Conservation (phyloP, 1,140 invertebrate species). For the Drosophila navojoa region DNA sequence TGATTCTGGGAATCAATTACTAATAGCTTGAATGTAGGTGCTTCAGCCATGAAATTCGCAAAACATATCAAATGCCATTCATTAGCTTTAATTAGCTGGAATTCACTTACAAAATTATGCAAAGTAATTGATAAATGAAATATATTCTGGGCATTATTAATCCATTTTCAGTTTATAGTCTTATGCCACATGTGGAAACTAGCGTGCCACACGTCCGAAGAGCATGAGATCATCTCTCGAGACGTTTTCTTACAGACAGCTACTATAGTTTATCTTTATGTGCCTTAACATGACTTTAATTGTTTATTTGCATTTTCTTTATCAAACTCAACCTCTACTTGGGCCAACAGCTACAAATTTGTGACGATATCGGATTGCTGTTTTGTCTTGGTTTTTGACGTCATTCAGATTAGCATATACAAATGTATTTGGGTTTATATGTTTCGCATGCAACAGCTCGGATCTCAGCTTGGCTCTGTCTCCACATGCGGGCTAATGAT, state of each 20-base stretch:
- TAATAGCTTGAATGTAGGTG: no score
- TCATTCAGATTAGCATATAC: background rate
- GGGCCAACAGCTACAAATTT: conserved; percentile 14
- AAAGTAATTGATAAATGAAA: conserved; percentile 1
- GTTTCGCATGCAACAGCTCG: conserved; percentile 48
- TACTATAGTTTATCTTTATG: background rate
- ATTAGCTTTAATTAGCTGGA: no score
- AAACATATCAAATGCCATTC: no score
- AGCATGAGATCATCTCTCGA: background rate
- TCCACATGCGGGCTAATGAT: conserved; percentile 34
- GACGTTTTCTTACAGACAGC: background rate
- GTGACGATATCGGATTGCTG: conserved; percentile 51
- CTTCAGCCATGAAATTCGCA: no score
- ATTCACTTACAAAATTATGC: background rate
- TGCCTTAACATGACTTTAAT: conserved; percentile 17
- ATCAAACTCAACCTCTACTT: background rate
- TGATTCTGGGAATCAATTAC: no score
- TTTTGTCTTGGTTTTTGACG: conserved; percentile 20
- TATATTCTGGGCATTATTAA: no score
- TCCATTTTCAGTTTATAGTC: background rate
- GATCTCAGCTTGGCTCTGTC: conserved; percentile 20
- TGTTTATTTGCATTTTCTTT: conserved; percentile 19
- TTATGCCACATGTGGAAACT: background rate
- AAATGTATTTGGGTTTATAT: background rate
- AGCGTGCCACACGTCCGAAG: background rate